Evolutionary conservation across 1,140 invertebrate genomes (phyloP).

Genomic region (Oppia nitens): DNA sequence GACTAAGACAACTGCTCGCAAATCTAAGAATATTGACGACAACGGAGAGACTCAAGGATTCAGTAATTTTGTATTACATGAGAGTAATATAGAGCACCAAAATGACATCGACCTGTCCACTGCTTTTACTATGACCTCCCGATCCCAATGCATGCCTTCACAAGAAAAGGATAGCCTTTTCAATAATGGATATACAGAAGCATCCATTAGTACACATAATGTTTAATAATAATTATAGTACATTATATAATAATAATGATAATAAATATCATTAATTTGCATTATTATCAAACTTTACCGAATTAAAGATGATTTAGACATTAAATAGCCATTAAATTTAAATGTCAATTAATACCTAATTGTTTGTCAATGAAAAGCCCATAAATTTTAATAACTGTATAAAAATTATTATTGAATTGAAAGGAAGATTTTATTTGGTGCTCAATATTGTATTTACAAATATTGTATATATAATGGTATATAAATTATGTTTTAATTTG

Average conservation of each 20-base stretch:
- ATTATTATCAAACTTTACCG: too few relatives aligned
- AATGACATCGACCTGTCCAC: conserved; percentile 18
- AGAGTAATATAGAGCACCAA: background rate
- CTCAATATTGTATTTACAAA: too few relatives aligned
- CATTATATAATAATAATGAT: too few relatives aligned
- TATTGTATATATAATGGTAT: too few relatives aligned
- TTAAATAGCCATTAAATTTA: too few relatives aligned
- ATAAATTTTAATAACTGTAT: too few relatives aligned
- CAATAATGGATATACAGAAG: background rate
- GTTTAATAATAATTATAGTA: background rate
- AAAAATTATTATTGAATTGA: too few relatives aligned
- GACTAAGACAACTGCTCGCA: background rate
- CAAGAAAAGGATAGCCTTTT: conserved; percentile 15
- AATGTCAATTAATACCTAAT: too few relatives aligned
- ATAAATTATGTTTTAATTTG: too few relatives aligned
- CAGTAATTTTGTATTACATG: background rate
- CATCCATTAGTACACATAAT: background rate
- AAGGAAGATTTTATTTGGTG: too few relatives aligned
- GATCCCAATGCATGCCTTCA: conserved; percentile 15
- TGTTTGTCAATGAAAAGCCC: too few relatives aligned
- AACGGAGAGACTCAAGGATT: background rate
- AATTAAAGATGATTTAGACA: background rate
- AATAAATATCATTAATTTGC: too few relatives aligned
- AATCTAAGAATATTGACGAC: background rate
- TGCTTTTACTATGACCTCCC: conserved; percentile 20